Evolutionary conservation across 2,113 vertebrate genomes (phyloP), one percentile per base, ranked within the genome.

Genomic region (Leucoraja erinaceus): DNA sequence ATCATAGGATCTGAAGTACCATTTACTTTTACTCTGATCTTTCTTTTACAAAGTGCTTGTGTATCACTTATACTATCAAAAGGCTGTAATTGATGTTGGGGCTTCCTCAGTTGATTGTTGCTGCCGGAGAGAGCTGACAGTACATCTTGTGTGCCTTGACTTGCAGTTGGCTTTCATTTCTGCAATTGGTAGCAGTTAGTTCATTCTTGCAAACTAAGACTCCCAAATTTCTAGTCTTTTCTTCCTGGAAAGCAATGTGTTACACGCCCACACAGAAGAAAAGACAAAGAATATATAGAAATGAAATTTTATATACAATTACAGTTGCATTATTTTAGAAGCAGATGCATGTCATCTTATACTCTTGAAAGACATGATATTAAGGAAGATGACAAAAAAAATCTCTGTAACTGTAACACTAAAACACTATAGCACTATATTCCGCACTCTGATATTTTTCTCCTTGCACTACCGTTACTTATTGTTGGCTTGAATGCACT

Each of bases 271-370:
- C 33, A 63, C 31, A 38, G 88, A 18, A 88, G 28, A 5, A 90
- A 70, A 90, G 70, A 4, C 31, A 70, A 68, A 47, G 33, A 25
- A 90, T 72, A 70, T 72, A 38, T 38, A 18, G 33, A 20, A 90
- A 70, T 90, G 33, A 90, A 90, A 20, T 33, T 31, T 68, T 0
- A 59, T 31, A 6, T 86, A 66, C 61, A 18, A 68, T 90, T 11
- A 90, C 33, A 59, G 56, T 31, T 90, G 9, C 84, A 88, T 88
- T 88, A 66, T 31, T 90, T 90, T 33, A 84, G 66, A 68, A 90
- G 28, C 63, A 86, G 12, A n/a, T 2, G 83, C 25, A 61, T 83
- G 56, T 47, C 33, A 56, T 83, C 59, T 59, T 84, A 84, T 84
- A 59, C 22, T 59, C 59, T 28, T 59, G 25, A 59, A 59, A 5